phyloP scores from a whole-genome alignment of 1,140 invertebrate species.

The Phortica variegata region DNA sequence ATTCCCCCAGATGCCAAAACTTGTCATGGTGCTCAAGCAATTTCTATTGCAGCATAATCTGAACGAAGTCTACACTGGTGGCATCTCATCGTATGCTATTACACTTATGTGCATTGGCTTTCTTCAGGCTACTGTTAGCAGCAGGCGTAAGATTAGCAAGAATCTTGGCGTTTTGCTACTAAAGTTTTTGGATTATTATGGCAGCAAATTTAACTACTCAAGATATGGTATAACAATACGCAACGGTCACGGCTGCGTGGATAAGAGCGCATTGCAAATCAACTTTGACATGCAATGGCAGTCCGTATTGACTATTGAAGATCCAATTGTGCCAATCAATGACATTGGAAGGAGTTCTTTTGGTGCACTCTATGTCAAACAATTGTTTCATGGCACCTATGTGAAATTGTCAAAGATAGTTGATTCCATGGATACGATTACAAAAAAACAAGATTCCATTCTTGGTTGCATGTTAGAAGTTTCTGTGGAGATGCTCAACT shows the following conservation, averaged over 20 bases:
- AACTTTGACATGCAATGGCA: slow-evolving; percentile 13
- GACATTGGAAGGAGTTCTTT: slow-evolving; percentile 38
- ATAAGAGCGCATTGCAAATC: slow-evolving; percentile 19
- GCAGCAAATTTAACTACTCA: slow-evolving; percentile 34
- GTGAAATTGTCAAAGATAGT: slow-evolving; percentile 32
- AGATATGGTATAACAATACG: slow-evolving; percentile 29
- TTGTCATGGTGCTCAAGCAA: slow-evolving; percentile 36
- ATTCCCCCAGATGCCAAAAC: slow-evolving; percentile 30
- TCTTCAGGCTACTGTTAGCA: slow-evolving; percentile 11
- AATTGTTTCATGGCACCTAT: slow-evolving; percentile 27
- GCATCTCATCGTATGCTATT: slow-evolving; percentile 31
- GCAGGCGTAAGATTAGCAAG: slow-evolving; percentile 14
- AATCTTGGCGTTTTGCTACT: slow-evolving; percentile 27
- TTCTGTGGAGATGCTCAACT: slow-evolving; percentile 16
- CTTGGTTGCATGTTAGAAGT: slow-evolving; percentile 24
- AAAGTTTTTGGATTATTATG: slow-evolving; percentile 36
- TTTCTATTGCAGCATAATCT: slow-evolving; percentile 24
- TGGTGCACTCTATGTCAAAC: slow-evolving; percentile 25
- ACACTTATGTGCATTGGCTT: slow-evolving; percentile 36
- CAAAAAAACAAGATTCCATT: slow-evolving; percentile 21
- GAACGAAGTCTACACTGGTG: slow-evolving; percentile 34
- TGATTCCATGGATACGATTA: slow-evolving; percentile 25
- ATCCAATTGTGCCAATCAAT: slow-evolving; percentile 33
- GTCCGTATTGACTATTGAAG: slow-evolving; percentile 33
- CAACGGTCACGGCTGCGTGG: slow-evolving; percentile 16